Conservation (phyloP, 2,888 invertebrate genomes). For the Frankliniella fusca region DNA sequence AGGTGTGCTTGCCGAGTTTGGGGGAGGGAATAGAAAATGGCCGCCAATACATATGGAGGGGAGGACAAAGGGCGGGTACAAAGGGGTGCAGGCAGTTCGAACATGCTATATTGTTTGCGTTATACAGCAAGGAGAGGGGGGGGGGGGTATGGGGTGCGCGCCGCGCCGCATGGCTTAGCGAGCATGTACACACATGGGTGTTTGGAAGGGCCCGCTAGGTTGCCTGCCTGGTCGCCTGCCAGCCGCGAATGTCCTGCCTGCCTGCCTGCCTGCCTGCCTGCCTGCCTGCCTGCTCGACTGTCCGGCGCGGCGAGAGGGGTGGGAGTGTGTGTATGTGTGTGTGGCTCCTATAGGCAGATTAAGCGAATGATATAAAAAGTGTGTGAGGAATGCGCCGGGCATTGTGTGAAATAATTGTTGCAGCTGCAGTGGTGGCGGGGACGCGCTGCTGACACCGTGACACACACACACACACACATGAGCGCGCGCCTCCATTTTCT, state of each 20-base stretch:
- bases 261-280: neutral
- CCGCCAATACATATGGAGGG: neutral
- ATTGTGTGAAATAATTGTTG: slow-evolving; percentile 25
- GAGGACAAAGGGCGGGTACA: neutral
- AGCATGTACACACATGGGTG: slow-evolving; percentile 14
- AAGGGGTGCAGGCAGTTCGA: neutral
- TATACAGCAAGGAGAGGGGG: neutral
- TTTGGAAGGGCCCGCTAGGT: neutral
- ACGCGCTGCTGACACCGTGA: neutral
- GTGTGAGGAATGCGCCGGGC: slow-evolving; percentile 1
- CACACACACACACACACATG: neutral
- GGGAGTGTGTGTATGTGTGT: neutral
- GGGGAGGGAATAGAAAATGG: neutral
- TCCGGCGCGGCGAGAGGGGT: neutral
- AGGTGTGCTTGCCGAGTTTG: neutral
- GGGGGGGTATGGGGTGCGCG: neutral
- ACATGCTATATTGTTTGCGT: too few species aligned
- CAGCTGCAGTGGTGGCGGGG: neutral
- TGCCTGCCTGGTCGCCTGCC: neutral
- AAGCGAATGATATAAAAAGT: slow-evolving; percentile 20
- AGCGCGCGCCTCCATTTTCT: neutral
- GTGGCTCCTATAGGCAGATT: slow-evolving; percentile 1
- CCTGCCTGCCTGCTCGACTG: neutral
- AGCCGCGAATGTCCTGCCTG: neutral
- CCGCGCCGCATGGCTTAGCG: neutral